A percentile compares a stretch with the other conserved stretches of the same genome.
Evolutionary conservation across 2,113 vertebrate species (phyloP).

Genomic region (Mola mola): DNA sequence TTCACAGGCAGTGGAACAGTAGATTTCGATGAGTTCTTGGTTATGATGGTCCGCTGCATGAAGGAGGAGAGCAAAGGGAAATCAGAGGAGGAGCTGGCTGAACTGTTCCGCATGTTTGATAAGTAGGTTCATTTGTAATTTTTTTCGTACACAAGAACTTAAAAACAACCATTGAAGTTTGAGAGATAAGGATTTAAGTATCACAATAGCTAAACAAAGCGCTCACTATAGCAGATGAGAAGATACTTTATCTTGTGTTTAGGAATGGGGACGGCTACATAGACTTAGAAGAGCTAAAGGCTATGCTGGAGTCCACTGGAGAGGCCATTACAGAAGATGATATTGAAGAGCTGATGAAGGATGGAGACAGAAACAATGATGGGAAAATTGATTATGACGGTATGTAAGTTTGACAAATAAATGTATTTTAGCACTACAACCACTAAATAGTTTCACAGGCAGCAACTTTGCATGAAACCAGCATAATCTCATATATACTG

Average conservation of each 20-base stretch:
- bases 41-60: constrained; percentile 87
- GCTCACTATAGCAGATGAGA: not conserved
- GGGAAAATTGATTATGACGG: constrained; percentile 85
- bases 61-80: constrained; percentile 88
- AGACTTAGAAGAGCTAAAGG: constrained; percentile 82
- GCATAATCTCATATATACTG: too few relatives aligned
- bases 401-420: too few relatives aligned
- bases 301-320: constrained; percentile 83
- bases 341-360: constrained; percentile 85
- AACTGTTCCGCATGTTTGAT: constrained; percentile 87
- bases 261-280: constrained; percentile 85
- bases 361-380: constrained; percentile 86
- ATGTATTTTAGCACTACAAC: too few relatives aligned
- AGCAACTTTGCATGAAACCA: too few relatives aligned
- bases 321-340: constrained; percentile 84
- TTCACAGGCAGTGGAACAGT: constrained; percentile 83
- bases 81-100: constrained; percentile 84
- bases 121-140: constrained; percentile 68
- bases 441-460: too few relatives aligned
- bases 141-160: too few relatives aligned
- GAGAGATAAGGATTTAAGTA: too few relatives aligned
- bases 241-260: constrained; percentile 10
- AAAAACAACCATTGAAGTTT: too few relatives aligned
- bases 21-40: constrained; percentile 86
- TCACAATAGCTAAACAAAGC: not conserved